Base-by-base conservation (phyloP, 1,140 invertebrate genomes). In the Ceratitis capitata region DNA sequence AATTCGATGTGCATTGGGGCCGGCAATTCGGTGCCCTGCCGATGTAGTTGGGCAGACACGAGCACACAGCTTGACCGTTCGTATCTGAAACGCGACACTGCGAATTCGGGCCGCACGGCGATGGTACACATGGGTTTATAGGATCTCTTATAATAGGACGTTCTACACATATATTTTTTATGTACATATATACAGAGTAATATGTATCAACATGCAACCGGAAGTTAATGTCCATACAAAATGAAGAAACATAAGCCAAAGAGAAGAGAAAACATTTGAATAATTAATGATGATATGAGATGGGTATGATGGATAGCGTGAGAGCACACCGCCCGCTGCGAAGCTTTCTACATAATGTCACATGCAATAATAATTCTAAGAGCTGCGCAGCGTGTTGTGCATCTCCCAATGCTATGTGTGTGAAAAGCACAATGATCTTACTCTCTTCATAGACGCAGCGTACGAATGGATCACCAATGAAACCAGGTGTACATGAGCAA, bases 61-160 rank as follows among this genome's bases (percentile, higher is more conserved):
- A 95, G 89, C 96, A 97, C 85, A 95, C 94, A 53, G 95, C 94
- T 85, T 95, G 95, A 85, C 94, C 94, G 88, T 89, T 91, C 85
- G 87, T 87, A 64, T 94, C 94, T 87, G 94, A 93, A 53, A 94
- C 92, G 87, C 94, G 93, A 92, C 97, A 98, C 89, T 95, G 93
- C 16, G 96, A 95, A 92, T 97, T 96, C 16, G 95, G 94, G 74
- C 97, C 97, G 90, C 97, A 98, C 39, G 96, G 96, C 45, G 95
- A 95, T 42, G 96, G 95, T 69, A 94, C 92, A 89, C 96, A 97
- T 58, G 96, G 94, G 92, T 95, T 94, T 88, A 92, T 91, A 49
- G 90, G 92, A 87, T 90, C 90, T 74, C 87, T 87, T 85, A 88
- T 85, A 86, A 92, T 88, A 86, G 92, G 92, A 51, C 85, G 91